Base-by-base conservation (phyloP, 2,797 vertebrate genomes). In the Sternarchorhynchus goeldii region DNA sequence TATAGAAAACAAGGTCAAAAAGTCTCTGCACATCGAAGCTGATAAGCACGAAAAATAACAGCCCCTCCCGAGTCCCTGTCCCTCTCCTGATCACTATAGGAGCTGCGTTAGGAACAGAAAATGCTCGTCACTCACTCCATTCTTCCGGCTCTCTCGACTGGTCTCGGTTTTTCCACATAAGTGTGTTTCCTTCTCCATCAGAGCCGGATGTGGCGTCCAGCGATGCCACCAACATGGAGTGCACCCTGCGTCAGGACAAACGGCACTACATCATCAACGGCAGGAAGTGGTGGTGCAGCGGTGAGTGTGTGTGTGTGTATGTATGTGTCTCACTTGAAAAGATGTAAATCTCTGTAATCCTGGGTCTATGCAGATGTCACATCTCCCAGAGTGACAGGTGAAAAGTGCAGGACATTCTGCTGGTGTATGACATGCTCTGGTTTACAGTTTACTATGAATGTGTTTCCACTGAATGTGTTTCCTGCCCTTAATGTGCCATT, bases 261-360 rank as follows among this genome's bases (percentile, higher is more conserved):
- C 89, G 90, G 53, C 83, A 75, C 84, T 97, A 93, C 0, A 31
- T 97, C 45, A 88, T 99, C 55, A 93, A 95, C 0, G 96, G 96
- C 85, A 96, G 93, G 91, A 98, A 98, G 76, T 98, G 96, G 96
- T 98, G 97, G 96, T 96, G 92, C 90, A 97, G 95, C 50, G 96
- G 96, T 99, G 82, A 90, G 96, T 94, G n/a, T 65, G 32, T 55
- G 14, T 25, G 29, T 36, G 4, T 36, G 4, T 73, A 57, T 45
- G 18, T 62, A 20, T 60, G 16, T 74, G 21, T 55, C 6, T n/a
- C 2, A 53, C 6, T 5, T 50, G 6, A 8, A 50, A 50, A 45
- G 41, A 45, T 8, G 6, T 45, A 8, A 6, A 45, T 45, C 7
- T 50, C 45, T 50, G 12, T 36, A 36, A 36, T 36, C 34, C 34